phyloP scores from a whole-genome alignment of 2,797 vertebrate species.

The Semaprochilodus insignis region DNA sequence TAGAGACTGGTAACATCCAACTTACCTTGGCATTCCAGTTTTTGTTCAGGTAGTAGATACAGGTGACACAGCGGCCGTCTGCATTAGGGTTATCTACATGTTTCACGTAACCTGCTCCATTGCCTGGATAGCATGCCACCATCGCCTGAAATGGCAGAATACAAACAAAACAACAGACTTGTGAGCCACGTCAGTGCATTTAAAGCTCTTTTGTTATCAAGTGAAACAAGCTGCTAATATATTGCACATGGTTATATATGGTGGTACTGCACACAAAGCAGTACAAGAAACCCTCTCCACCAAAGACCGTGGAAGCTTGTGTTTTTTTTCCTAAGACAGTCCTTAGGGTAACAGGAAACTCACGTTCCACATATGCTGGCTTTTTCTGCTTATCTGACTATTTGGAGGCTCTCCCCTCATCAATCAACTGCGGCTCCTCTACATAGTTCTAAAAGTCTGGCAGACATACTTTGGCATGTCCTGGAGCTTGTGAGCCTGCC shows the following conservation, averaged over 20 bases:
- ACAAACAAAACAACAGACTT: constrained; percentile 11
- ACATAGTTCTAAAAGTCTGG: constrained; percentile 35
- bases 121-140: constrained; percentile 97
- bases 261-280: not conserved
- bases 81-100: constrained; percentile 95
- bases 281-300: not conserved
- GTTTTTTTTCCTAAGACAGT: not conserved
- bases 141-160: constrained; percentile 82
- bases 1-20: not conserved
- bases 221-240: not conserved
- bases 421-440: constrained; percentile 5
- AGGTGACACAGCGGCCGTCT: constrained; percentile 93
- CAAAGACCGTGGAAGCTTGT: not conserved
- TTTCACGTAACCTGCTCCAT: constrained; percentile 92
- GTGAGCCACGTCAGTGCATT: not conserved
- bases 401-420: constrained; percentile 13
- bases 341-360: not conserved
- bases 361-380: constrained; percentile 4
- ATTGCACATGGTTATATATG: not conserved
- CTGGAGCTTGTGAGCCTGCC: constrained; percentile 27
- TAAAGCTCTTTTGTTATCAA: not conserved
- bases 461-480: constrained; percentile 21
- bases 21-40: constrained; percentile 85
- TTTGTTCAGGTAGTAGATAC: constrained; percentile 98
- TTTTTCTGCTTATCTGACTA: constrained; percentile 25